Evolutionary conservation across 2,888 invertebrate species (phyloP).

Genomic region (Clistopyga incitator): DNA sequence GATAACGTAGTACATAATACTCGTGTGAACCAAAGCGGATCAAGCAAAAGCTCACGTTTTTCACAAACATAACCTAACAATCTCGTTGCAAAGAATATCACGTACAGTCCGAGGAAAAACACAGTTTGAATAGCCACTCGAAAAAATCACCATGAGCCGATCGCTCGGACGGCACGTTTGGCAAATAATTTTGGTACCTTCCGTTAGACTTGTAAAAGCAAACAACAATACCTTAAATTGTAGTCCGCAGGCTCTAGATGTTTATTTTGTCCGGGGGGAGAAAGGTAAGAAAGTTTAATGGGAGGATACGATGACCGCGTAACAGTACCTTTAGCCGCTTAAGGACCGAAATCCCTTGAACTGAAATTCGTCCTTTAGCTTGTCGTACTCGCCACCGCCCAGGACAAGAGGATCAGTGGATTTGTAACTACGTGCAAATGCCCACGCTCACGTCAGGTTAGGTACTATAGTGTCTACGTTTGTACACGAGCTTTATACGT

Average conservation of each 20-base stretch:
- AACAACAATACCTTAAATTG: neutral
- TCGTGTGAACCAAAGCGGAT: neutral
- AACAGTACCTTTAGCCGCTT: constrained; percentile 37
- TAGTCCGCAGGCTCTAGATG: neutral
- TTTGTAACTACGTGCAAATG: constrained; percentile 45
- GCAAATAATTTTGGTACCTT: constrained; percentile 30
- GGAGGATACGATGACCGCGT: constrained; percentile 16
- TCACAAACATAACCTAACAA: neutral
- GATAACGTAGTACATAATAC: constrained; percentile 9
- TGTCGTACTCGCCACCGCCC: neutral
- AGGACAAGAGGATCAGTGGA: constrained; percentile 62
- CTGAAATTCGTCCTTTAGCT: constrained; percentile 9
- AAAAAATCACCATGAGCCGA: neutral
- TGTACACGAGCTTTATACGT: neutral
- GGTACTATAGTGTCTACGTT: neutral
- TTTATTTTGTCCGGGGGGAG: neutral
- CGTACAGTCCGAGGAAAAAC: neutral
- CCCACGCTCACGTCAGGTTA: constrained; percentile 22
- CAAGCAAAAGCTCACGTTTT: constrained; percentile 3
- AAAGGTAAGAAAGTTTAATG: neutral
- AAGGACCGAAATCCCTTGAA: constrained; percentile 10
- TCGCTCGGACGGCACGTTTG: constrained; percentile 13
- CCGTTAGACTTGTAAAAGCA: neutral
- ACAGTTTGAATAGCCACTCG: neutral
- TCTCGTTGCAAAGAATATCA: neutral